Conservation (phyloP, 2,113 vertebrate genomes). For the Psittacula cyanocephala region DNA sequence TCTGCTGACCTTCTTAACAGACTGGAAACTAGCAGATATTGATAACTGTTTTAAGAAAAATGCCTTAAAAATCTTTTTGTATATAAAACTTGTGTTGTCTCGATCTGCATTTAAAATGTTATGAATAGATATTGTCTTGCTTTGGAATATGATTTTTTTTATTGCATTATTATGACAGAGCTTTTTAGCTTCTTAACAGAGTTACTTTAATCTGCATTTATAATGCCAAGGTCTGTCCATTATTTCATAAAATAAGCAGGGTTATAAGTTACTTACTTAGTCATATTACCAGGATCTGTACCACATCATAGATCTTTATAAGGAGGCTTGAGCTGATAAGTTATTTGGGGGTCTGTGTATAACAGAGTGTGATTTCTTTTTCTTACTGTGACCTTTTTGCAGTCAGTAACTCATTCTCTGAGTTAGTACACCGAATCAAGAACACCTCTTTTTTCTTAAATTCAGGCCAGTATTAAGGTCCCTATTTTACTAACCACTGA, state of each 20-base stretch:
- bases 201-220: conserved; percentile 36
- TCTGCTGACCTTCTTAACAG: conserved; percentile 58
- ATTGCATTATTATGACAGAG: neutral
- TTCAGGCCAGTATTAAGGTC: neutral
- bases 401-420: neutral
- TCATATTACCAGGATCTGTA: conserved; percentile 4
- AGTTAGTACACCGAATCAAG: neutral
- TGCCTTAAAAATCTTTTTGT: neutral
- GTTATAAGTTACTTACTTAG: conserved; percentile 14
- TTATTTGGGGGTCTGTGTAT: neutral
- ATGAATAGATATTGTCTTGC: neutral
- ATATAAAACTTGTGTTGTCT: neutral
- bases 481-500: neutral
- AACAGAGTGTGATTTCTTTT: neutral
- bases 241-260: conserved; percentile 36
- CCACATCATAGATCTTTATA: conserved; percentile 14
- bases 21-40: conserved; percentile 23
- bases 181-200: conserved; percentile 10
- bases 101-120: conserved; percentile 10
- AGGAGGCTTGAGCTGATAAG: conserved; percentile 7
- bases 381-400: neutral
- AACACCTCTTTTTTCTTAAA: neutral
- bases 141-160: neutral
- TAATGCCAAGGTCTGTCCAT: neutral
- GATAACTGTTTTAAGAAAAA: conserved; percentile 23